Conservation (phyloP, 2,888 invertebrate genomes). For the Polymixis flavicincta region DNA sequence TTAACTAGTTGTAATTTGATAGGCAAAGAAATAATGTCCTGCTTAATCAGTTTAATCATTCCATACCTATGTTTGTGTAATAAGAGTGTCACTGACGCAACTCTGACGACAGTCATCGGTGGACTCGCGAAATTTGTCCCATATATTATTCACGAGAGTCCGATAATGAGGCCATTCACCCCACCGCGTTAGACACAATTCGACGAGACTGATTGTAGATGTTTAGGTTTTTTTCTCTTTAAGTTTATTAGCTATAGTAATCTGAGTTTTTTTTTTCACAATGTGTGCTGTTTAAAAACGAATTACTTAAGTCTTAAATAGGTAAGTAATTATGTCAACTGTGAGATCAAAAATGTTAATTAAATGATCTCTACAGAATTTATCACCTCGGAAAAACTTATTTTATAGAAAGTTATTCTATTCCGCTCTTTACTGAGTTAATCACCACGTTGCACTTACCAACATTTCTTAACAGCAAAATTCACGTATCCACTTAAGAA, state of each 20-base stretch:
- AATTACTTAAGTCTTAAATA: not conserved
- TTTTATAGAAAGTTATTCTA: not conserved
- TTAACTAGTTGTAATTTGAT: not conserved
- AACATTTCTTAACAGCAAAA: constrained; percentile 22
- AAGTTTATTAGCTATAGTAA: not conserved
- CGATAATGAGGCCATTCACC: constrained; percentile 87
- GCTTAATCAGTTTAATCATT: not conserved
- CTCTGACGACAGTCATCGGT: constrained; percentile 77
- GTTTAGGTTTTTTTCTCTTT: constrained; percentile 37
- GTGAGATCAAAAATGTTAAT: not conserved
- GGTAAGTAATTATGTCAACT: not conserved
- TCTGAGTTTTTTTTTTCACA: too few species aligned
- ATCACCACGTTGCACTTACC: constrained; percentile 27
- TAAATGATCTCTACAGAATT: not conserved
- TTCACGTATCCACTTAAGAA: constrained; percentile 46
- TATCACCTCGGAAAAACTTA: too few species aligned
- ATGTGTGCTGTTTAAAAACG: not conserved
- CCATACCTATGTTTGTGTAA: constrained; percentile 45
- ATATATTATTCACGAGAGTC: constrained; percentile 86
- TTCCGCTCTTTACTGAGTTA: not conserved
- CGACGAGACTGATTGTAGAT: constrained; percentile 69
- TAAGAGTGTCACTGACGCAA: constrained; percentile 51
- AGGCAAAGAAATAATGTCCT: not conserved
- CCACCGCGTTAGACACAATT: constrained; percentile 78
- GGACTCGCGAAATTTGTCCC: constrained; percentile 84